phyloP scores from a whole-genome alignment of 2,888 invertebrate species.

The Hyles lineata region DNA sequence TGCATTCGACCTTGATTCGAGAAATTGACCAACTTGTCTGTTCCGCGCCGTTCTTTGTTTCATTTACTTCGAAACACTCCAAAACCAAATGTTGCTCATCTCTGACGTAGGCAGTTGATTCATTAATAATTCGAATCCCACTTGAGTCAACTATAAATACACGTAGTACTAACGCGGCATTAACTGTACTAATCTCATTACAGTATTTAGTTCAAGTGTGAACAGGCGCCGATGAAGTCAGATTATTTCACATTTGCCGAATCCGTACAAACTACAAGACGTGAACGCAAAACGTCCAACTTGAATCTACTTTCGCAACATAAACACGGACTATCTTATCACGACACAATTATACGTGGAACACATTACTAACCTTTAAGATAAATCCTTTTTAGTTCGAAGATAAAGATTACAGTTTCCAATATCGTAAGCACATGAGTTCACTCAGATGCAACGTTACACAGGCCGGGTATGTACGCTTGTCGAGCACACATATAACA shows the following conservation, averaged over 20 bases:
- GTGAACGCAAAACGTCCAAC: conserved; percentile 30
- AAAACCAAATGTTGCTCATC: conserved; percentile 38
- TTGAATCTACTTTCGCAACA: conserved; percentile 20
- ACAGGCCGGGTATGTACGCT: conserved; percentile 69
- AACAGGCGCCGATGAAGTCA: conserved; percentile 36
- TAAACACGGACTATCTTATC: conserved; percentile 50
- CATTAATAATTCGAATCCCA: conserved; percentile 44
- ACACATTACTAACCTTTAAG: conserved; percentile 56
- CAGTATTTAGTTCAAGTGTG: conserved; percentile 38
- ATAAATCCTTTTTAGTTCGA: conserved; percentile 57
- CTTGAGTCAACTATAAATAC: conserved; percentile 38
- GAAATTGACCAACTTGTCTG: conserved; percentile 50
- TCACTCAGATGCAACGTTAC: conserved; percentile 78
- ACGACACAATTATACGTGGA: conserved; percentile 34
- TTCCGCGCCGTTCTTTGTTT: conserved; percentile 32
- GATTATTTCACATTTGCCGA: conserved; percentile 35
- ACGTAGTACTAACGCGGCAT: conserved; percentile 30
- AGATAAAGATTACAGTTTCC: conserved; percentile 62
- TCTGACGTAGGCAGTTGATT: conserved; percentile 46
- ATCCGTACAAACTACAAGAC: conserved; percentile 46
- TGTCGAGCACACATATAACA: conserved; percentile 76
- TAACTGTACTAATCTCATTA: conserved; percentile 42
- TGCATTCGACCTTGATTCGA: conserved; percentile 64
- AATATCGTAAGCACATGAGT: conserved; percentile 77
- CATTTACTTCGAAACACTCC: conserved; percentile 16